Percentiles rank a stretch among this genome's conserved stretches.
These are phyloP conservation scores for Scomber colias DNA, from an alignment of 2,113 vertebrate species.

Conservation along the genomic window DNA sequence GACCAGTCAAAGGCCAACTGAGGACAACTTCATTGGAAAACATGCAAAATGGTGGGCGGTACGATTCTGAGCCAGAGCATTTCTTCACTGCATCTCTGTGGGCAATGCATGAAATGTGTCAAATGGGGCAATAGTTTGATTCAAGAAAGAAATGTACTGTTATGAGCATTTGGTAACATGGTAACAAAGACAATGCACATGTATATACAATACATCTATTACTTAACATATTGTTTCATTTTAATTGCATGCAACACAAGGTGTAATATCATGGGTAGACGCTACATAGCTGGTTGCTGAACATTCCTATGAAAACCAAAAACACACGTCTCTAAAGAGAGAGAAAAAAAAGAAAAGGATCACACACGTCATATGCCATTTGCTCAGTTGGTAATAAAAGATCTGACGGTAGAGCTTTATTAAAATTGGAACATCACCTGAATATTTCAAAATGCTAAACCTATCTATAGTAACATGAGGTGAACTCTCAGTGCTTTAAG, in stretches of 20 bases:
- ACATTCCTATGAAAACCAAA: neutral
- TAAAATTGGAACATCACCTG: constrained; percentile 46
- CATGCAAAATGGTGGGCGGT: neutral
- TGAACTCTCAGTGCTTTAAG: constrained; percentile 19
- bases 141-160: neutral
- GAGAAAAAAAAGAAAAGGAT: neutral
- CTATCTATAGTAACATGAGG: constrained; percentile 35
- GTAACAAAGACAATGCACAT: neutral
- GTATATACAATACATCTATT: neutral
- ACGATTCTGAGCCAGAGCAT: neutral
- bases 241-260: neutral
- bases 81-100: neutral
- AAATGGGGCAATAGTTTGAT: neutral
- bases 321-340: neutral
- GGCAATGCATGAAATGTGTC: neutral
- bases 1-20: neutral
- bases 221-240: neutral
- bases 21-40: neutral
- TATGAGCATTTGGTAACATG: constrained; percentile 4
- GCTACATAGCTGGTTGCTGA: neutral
- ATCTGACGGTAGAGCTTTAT: constrained; percentile 16
- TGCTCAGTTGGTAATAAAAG: constrained; percentile 35
- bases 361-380: constrained; percentile 25
- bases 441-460: constrained; percentile 51
- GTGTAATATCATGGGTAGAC: neutral